Percentiles rank a stretch among this genome's conserved stretches.
Evolutionary conservation across 1,140 invertebrate species (phyloP).

Genomic region (Neuroterus valhalla): DNA sequence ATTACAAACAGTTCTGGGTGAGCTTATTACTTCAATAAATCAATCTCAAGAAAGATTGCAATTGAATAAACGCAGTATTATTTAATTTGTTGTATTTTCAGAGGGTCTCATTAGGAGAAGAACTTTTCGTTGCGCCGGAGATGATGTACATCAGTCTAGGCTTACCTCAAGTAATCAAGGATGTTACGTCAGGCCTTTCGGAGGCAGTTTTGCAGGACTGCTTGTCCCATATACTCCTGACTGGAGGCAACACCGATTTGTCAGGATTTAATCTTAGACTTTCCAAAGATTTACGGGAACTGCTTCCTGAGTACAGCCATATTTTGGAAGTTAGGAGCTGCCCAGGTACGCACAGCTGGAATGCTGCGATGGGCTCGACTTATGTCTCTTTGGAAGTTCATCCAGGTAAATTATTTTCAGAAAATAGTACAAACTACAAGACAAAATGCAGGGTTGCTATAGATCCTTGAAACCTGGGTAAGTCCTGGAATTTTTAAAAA

Average conservation of each 20-base stretch:
- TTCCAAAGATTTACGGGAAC: constrained; percentile 70
- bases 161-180: constrained; percentile 72
- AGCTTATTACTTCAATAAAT: constrained; percentile 29
- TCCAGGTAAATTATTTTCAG: constrained; percentile 64
- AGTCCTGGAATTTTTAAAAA: too few relatives aligned
- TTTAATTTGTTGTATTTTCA: constrained; percentile 45
- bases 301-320: constrained; percentile 69
- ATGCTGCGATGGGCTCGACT: constrained; percentile 75
- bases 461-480: too few relatives aligned
- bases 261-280: constrained; percentile 72
- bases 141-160: constrained; percentile 74
- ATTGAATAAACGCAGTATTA: constrained; percentile 9
- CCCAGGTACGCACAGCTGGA: constrained; percentile 73
- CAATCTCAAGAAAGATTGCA: not conserved
- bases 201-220: constrained; percentile 70
- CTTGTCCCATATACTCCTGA: constrained; percentile 74
- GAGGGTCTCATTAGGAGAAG: constrained; percentile 72
- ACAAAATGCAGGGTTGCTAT: too few relatives aligned
- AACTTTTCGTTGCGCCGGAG: constrained; percentile 74
- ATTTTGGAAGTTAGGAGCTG: constrained; percentile 73
- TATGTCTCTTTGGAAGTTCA: constrained; percentile 73
- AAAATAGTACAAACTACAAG: too few relatives aligned
- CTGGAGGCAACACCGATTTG: constrained; percentile 75
- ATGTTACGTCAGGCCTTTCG: constrained; percentile 70
- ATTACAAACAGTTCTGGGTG: constrained; percentile 70